Evolutionary conservation across 1,140 invertebrate species (phyloP), one percentile per base, ranked within the genome.

Genomic region (Drosophila ogumai): DNA sequence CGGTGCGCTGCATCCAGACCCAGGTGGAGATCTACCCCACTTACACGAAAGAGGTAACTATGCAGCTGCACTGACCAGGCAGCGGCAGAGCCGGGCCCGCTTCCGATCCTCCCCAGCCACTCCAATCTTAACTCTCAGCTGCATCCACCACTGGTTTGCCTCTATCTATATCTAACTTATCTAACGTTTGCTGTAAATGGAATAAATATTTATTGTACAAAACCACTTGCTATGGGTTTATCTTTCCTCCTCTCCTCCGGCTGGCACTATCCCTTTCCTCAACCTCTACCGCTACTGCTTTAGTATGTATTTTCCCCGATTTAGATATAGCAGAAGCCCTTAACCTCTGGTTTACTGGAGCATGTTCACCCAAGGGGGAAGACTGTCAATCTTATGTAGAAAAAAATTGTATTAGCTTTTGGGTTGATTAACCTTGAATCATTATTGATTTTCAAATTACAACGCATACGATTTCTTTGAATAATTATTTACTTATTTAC

Each of bases 31-130:
- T 92, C 28, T 91, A 77, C 76, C 91, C 91, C 60, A 92, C 82
- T 50, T 92, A 90, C 49, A 91, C 61, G 54, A 92, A 91, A 91
- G 91, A 92, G 91, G 91, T 92, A 92, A 92, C 85, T 88, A 91
- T 92, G 66, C 75, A 78, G 72, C 80, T 91, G 67, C 82, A 75
- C 56, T 90, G 87, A 86, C 34, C 32, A 32, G 55, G 38, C 55
- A 41, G 50, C 34, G 38, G 47, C 32, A 50, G 40, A 38, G 15
- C 34, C 13, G 56, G 32, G 34, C 50, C 63, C 61, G 60, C 65
- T 75, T 50, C 54, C 72, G 36, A 54, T 66, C 61, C 67, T 34
- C 56, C 66, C 78, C 67, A 72, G 46, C 57, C 38, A 50, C 50
- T 64, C 50, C 68, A 65, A 41, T 50, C 38, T 46, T 47, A 82